Conservation (phyloP, 2,888 invertebrate genomes). For the Nysson spinosus region DNA sequence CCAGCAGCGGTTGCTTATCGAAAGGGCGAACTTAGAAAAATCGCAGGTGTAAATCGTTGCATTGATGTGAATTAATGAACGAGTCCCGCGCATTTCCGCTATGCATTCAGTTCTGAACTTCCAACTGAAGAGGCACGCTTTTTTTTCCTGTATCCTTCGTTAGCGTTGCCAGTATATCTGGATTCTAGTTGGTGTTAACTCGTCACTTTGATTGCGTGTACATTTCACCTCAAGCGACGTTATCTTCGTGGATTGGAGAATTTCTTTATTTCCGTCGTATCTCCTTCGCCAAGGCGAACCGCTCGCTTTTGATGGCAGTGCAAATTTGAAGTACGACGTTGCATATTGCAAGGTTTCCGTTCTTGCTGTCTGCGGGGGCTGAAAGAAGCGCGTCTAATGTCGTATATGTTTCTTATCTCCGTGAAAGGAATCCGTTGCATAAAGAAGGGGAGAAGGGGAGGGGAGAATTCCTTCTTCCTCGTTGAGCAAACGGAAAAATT, state of each 20-base stretch:
- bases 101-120: neutral
- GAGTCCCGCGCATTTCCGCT: neutral
- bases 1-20: too few relatives aligned
- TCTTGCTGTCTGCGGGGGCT: slow-evolving; percentile 4
- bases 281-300: neutral
- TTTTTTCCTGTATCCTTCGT: slow-evolving; percentile 22
- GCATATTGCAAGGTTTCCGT: neutral
- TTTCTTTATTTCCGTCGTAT: neutral
- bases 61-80: slow-evolving; percentile 8
- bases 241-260: neutral
- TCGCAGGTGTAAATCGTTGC: neutral
- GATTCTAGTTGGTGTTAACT: slow-evolving; percentile 29
- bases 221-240: slow-evolving; percentile 6
- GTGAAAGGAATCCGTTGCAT: neutral
- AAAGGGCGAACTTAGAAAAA: neutral
- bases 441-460: neutral
- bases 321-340: slow-evolving; percentile 20
- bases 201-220: slow-evolving; percentile 40
- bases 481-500: neutral
- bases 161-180: slow-evolving; percentile 29
- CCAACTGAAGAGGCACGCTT: neutral
- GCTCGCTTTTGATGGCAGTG: slow-evolving; percentile 4
- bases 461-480: neutral
- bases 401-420: neutral
- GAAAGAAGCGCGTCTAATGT: neutral